A percentile compares a stretch with the other conserved stretches of the same genome.
Evolutionary conservation across 2,113 vertebrate genomes (phyloP).

Genomic region (Archilochus colubris): DNA sequence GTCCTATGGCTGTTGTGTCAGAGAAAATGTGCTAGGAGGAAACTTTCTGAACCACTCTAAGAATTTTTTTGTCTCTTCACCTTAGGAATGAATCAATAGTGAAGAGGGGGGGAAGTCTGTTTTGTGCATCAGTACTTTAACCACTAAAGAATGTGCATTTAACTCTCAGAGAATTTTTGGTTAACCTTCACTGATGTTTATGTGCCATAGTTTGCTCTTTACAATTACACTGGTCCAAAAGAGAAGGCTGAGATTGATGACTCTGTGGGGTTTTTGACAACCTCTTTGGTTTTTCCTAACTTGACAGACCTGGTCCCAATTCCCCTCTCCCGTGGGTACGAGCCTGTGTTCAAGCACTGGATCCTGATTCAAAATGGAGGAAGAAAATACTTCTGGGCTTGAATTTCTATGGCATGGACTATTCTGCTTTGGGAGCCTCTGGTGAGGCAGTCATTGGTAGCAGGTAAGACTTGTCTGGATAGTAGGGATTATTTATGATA

Average conservation of each 20-base stretch:
- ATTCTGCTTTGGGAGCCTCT: conserved; percentile 78
- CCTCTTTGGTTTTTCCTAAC: background rate
- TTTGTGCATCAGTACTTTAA: background rate
- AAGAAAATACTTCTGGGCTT: conserved; percentile 93
- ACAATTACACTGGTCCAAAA: background rate
- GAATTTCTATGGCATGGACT: conserved; percentile 94
- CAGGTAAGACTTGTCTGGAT: conserved; percentile 74
- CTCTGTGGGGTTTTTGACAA: background rate
- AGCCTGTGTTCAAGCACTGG: conserved; percentile 89
- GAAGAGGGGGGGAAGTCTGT: background rate
- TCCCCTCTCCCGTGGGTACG: conserved; percentile 90
- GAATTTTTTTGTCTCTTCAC: background rate
- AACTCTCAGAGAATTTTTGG: background rate
- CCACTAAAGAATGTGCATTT: background rate
- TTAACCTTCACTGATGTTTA: background rate
- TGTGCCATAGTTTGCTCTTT: background rate
- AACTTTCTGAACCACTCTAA: background rate
- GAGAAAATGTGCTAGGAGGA: background rate
- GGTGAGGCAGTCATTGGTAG: conserved; percentile 86
- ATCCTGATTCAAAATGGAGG: conserved; percentile 88
- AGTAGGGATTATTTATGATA: background rate
- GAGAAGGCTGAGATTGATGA: background rate
- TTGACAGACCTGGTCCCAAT: conserved; percentile 87
- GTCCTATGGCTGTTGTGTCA: background rate
- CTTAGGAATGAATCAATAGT: background rate